phyloP scores from a whole-genome alignment of 1,140 invertebrate genomes.

The Rhagoletis pomonella region DNA sequence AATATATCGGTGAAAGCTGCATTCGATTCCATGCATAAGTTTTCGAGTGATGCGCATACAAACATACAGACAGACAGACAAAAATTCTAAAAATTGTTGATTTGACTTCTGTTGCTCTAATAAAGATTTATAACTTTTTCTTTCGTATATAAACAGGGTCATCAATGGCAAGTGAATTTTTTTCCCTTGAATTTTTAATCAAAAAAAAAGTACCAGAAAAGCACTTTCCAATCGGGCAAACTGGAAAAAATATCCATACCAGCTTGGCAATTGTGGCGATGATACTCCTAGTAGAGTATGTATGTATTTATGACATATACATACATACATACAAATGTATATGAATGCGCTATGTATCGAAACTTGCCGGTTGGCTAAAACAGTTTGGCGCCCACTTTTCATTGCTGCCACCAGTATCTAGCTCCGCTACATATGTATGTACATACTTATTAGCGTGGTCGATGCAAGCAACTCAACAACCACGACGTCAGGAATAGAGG shows the following conservation, averaged over 20 bases:
- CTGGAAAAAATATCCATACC: neutral
- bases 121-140: too few relatives aligned
- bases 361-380: conserved; percentile 22
- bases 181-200: too few relatives aligned
- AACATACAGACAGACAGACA: too few relatives aligned
- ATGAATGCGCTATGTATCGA: neutral
- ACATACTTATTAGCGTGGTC: conserved; percentile 10
- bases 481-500: conserved; percentile 3
- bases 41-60: too few relatives aligned
- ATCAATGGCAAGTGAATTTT: too few relatives aligned
- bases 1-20: too few relatives aligned
- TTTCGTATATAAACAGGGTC: too few relatives aligned
- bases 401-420: conserved; percentile 30
- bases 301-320: neutral
- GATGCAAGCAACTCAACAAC: conserved; percentile 5
- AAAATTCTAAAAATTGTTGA: too few relatives aligned
- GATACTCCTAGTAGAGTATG: conserved; percentile 21
- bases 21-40: too few relatives aligned
- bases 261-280: neutral
- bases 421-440: neutral
- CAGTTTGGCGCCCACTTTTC: conserved; percentile 46
- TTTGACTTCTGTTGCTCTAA: too few relatives aligned
- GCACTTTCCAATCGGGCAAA: neutral
- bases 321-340: neutral
- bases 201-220: neutral